phyloP scores from a whole-genome alignment of 2,888 invertebrate genomes.

The Callyntrura sp. region DNA sequence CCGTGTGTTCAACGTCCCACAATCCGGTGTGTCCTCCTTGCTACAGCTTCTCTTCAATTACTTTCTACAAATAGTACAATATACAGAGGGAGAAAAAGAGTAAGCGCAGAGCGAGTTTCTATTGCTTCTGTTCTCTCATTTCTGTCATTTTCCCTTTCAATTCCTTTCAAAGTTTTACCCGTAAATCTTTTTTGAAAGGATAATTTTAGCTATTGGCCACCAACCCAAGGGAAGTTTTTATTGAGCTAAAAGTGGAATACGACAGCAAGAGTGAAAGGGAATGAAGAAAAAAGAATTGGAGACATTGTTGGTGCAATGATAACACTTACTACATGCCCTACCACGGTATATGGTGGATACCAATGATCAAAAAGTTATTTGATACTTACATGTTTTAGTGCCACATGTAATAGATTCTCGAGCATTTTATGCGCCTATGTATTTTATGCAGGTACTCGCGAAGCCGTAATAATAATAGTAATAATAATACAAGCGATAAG shows the following conservation, averaged over 20 bases:
- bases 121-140: slow-evolving; percentile 68
- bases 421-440: not conserved
- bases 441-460: slow-evolving; percentile 1
- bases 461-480: slow-evolving; percentile 30
- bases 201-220: slow-evolving; percentile 81
- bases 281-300: slow-evolving; percentile 57
- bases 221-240: slow-evolving; percentile 69
- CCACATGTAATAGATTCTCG: not conserved
- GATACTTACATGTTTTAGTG: slow-evolving; percentile 10
- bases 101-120: slow-evolving; percentile 22
- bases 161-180: slow-evolving; percentile 81
- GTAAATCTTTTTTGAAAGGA: slow-evolving; percentile 84
- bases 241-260: slow-evolving; percentile 69
- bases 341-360: not conserved
- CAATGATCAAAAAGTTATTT: slow-evolving; percentile 59
- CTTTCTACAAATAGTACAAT: slow-evolving; percentile 12
- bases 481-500: slow-evolving; percentile 26
- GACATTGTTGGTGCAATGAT: slow-evolving; percentile 71
- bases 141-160: slow-evolving; percentile 81
- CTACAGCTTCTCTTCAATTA: slow-evolving; percentile 52
- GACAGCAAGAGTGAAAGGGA: slow-evolving; percentile 34
- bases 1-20: slow-evolving; percentile 42
- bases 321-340: slow-evolving; percentile 46
- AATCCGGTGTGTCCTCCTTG: slow-evolving; percentile 18
- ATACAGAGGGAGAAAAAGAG: no score